Evolutionary conservation across 2,113 vertebrate genomes (phyloP), one percentile per base, ranked within the genome.

Genomic region (Carassius gibelio): DNA sequence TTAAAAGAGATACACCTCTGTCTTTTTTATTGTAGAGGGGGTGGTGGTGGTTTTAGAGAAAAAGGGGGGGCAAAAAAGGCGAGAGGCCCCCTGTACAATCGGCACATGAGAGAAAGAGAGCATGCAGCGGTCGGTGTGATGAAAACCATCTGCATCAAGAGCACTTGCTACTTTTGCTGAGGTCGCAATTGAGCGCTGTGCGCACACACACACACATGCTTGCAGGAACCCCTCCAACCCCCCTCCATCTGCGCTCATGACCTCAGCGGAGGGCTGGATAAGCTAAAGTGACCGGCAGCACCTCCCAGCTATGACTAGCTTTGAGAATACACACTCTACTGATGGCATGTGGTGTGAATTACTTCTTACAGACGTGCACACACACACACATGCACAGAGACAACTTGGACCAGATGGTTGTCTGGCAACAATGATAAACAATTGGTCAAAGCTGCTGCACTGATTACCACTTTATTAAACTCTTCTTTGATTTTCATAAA

Each of bases 391-490:
- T 82, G 57, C 45, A 48, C 62, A n/a, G 38, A 82, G 62, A 64
- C 69, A 66, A 64, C 69, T 80, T 62, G 48, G 82, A 57, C 42
- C 81, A 57, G 82, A 86, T 66, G 74, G 72, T 36, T 91, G 91
- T 95, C 94, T 94, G 94, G 93, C 93, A 94, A 93, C 92, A 94
- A 95, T 95, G 93, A 95, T 82, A 87, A 92, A 92, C 92, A 91
- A 93, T 93, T 92, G 89, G 90, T 87, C 92, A 91, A 94, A 94
- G 93, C 94, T 93, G 92, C 93, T 89, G 90, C 90, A 91, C 93
- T 94, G 94, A 95, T 95, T 94, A 92, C 92, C 90, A 92, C 93
- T 93, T 93, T 95, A 94, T 94, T 93, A 92, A 94, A 94, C 93
- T 93, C 86, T 93, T 93, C 93, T 94, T 94, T 91, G 93, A 91